phyloP scores from a whole-genome alignment of 2,888 invertebrate species.

The Carpatolechia fugitivella region DNA sequence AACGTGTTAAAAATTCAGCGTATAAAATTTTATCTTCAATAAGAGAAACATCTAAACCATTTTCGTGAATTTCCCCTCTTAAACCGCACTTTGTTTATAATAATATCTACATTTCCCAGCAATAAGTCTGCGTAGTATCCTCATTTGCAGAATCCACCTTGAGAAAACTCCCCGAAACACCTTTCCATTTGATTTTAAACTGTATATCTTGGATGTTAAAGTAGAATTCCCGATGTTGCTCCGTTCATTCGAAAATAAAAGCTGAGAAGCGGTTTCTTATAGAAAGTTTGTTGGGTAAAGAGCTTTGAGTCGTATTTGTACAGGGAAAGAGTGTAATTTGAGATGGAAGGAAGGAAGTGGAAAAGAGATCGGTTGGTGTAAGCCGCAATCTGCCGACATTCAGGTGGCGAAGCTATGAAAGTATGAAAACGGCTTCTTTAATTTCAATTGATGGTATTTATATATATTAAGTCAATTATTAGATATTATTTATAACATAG shows the following conservation, averaged over 20 bases:
- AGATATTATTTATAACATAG: no score
- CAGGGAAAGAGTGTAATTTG: slow-evolving; percentile 29
- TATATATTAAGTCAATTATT: no score
- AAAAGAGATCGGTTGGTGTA: slow-evolving; percentile 49
- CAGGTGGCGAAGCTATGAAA: slow-evolving; percentile 54
- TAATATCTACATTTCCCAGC: slow-evolving; percentile 44
- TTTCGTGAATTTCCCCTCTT: slow-evolving; percentile 2
- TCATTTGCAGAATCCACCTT: slow-evolving; percentile 15
- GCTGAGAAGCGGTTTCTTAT: slow-evolving; percentile 10
- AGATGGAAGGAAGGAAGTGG: slow-evolving; percentile 13
- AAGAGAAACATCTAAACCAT: background rate
- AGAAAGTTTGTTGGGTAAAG: background rate
- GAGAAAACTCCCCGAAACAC: background rate
- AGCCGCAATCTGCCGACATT: slow-evolving; percentile 70
- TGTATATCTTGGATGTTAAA: slow-evolving; percentile 18
- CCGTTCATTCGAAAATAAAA: slow-evolving; percentile 27
- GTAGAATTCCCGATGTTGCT: slow-evolving; percentile 27
- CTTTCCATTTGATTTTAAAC: background rate
- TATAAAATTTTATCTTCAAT: slow-evolving; percentile 1
- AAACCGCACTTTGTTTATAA: slow-evolving; percentile 44
- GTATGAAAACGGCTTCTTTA: slow-evolving; percentile 48
- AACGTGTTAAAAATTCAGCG: background rate
- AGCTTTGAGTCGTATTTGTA: background rate
- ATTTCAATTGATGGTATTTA: no score
- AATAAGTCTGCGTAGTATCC: slow-evolving; percentile 25